phyloP scores from a whole-genome alignment of 2,797 vertebrate genomes.

The Hozukius guyotensis region DNA sequence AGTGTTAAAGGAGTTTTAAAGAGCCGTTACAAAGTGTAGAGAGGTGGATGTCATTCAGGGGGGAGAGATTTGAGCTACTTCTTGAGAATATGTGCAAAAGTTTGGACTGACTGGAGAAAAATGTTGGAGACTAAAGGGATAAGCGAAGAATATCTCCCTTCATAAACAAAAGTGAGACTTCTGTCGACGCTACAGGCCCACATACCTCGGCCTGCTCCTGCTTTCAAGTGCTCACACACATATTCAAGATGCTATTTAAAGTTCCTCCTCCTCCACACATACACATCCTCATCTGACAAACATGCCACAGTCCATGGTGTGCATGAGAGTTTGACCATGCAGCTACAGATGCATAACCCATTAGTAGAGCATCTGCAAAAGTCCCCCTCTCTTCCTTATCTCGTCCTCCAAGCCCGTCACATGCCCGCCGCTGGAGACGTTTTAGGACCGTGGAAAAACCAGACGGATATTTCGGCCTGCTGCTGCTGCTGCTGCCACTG shows the following conservation, averaged over 20 bases:
- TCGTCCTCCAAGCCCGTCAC: constrained; percentile 31
- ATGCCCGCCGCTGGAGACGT: constrained; percentile 40
- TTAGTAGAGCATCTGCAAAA: constrained; percentile 36
- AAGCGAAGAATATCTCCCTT: neutral
- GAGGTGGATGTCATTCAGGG: neutral
- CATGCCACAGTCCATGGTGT: constrained; percentile 25
- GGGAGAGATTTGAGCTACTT: neutral
- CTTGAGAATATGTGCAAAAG: neutral
- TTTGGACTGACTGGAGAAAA: neutral
- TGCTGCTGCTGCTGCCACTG: constrained; percentile 11
- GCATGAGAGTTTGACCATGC: constrained; percentile 36
- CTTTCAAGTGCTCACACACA: neutral
- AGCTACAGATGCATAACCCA: constrained; percentile 24
- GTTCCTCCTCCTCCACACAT: neutral
- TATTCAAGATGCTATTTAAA: constrained; percentile 13
- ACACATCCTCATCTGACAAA: constrained; percentile 31
- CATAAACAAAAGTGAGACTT: neutral
- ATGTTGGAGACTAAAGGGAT: neutral
- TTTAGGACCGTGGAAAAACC: constrained; percentile 19
- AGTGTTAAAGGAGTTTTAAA: neutral
- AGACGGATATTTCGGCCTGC: constrained; percentile 27
- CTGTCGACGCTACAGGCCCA: neutral
- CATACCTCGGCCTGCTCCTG: neutral
- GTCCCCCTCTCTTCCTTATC: constrained; percentile 36
- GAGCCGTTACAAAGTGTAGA: neutral